Evolutionary conservation across 2,113 vertebrate genomes (phyloP).

Genomic region (Trochalopteron elliotii): DNA sequence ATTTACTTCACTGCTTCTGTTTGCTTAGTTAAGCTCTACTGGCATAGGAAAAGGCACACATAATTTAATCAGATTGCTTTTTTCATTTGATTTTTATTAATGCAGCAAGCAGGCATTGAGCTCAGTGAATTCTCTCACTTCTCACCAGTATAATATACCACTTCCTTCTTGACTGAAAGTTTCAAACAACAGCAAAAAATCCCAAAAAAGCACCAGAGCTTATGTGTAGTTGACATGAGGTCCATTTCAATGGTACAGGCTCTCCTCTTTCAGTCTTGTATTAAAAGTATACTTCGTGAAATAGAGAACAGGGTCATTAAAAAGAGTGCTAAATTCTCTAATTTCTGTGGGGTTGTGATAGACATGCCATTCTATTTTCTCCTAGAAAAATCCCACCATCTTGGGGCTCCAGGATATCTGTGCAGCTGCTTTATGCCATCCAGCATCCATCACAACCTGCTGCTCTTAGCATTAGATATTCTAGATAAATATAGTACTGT

Average conservation of each 20-base stretch:
- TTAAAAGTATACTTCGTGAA: not conserved
- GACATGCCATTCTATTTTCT: not conserved
- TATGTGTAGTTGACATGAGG: not conserved
- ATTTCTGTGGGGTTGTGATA: not conserved
- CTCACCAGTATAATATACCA: slow-evolving; percentile 20
- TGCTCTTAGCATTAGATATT: not conserved
- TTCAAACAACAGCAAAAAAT: slow-evolving; percentile 8
- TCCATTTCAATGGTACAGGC: not conserved
- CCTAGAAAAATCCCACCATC: not conserved
- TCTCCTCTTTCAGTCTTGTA: not conserved
- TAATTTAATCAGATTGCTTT: slow-evolving; percentile 81
- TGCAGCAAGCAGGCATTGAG: slow-evolving; percentile 43
- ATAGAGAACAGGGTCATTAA: not conserved
- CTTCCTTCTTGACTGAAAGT: slow-evolving; percentile 5
- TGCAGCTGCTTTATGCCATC: not conserved
- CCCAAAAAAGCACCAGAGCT: not conserved
- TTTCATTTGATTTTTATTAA: slow-evolving; percentile 80
- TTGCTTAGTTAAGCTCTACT: slow-evolving; percentile 78
- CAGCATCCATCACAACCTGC: not conserved
- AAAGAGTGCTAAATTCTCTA: not conserved
- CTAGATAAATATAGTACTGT: not conserved
- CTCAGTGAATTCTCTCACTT: slow-evolving; percentile 1
- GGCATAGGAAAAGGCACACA: slow-evolving; percentile 69
- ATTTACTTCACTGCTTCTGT: slow-evolving; percentile 77
- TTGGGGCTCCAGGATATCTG: not conserved